Conservation (phyloP, 2,797 vertebrate species). For the Amblyopsis hoosieri region DNA sequence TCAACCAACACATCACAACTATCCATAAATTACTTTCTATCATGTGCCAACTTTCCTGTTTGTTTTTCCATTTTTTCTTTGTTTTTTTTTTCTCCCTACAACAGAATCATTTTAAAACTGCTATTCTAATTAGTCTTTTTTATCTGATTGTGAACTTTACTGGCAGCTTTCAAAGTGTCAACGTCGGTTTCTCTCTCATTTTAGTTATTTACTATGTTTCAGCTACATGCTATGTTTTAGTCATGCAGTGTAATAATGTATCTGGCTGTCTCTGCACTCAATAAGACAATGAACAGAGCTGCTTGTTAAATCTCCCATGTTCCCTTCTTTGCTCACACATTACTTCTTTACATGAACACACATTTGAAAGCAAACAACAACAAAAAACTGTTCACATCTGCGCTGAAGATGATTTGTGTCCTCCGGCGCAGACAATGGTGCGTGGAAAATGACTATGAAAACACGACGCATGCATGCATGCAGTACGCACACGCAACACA, state of each 20-base stretch:
- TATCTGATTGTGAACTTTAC: too few species aligned
- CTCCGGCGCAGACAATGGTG: constrained; percentile 35
- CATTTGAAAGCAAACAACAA: constrained; percentile 3
- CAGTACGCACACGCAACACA: background rate
- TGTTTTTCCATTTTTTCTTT: too few species aligned
- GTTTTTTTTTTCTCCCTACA: too few species aligned
- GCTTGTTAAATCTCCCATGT: constrained; percentile 60
- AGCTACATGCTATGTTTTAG: too few species aligned
- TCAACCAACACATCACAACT: constrained; percentile 4
- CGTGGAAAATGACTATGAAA: constrained; percentile 17
- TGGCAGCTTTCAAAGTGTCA: too few species aligned
- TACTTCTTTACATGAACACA: background rate
- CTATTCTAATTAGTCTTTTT: too few species aligned
- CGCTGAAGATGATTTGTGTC: constrained; percentile 45
- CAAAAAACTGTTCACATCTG: constrained; percentile 27
- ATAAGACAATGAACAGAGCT: constrained; percentile 34
- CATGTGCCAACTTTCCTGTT: constrained; percentile 3
- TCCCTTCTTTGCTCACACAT: constrained; percentile 32
- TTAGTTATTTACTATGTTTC: too few species aligned
- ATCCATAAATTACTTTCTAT: constrained; percentile 16
- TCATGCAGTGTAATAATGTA: too few species aligned
- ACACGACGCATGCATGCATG: background rate
- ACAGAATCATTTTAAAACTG: too few species aligned
- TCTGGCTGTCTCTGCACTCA: background rate
- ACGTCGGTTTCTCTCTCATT: too few species aligned